Conservation (phyloP, 2,888 invertebrate genomes). For the Bellardia pandia region DNA sequence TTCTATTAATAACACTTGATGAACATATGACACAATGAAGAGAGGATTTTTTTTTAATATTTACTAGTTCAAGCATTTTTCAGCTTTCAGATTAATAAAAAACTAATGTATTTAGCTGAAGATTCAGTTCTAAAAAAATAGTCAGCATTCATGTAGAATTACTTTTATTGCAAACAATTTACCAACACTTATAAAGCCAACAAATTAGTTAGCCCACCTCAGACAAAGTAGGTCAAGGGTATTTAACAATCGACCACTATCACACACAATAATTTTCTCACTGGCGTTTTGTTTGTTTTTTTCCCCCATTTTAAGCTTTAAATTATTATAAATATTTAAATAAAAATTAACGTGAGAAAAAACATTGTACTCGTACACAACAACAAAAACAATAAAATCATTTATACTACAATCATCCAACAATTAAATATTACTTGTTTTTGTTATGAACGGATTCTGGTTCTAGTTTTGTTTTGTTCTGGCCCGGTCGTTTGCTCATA, state of each 20-base stretch:
- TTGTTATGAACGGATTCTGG: not conserved
- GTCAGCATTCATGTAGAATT: not conserved
- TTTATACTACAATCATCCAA: conserved; percentile 12
- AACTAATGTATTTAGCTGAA: no score
- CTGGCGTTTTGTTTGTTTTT: conserved; percentile 22
- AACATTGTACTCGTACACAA: not conserved
- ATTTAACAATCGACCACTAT: conserved; percentile 15
- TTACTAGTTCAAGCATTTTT: no score
- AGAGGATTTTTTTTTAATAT: no score
- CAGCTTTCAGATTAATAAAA: no score
- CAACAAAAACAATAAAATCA: no score
- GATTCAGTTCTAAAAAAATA: no score
- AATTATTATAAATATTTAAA: conserved; percentile 47
- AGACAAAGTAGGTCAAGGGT: conserved; percentile 19
- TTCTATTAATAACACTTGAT: no score
- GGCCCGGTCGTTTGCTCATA: not conserved
- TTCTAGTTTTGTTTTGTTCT: not conserved
- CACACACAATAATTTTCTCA: conserved; percentile 26
- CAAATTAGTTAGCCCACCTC: not conserved
- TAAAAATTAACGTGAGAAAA: conserved; percentile 69
- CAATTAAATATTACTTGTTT: conserved; percentile 1
- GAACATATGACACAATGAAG: no score
- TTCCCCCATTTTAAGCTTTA: conserved; percentile 5
- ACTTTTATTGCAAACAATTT: not conserved
- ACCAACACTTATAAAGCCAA: not conserved